Conservation (phyloP, 1,140 invertebrate species). For the Muscidifurax raptorellus region DNA sequence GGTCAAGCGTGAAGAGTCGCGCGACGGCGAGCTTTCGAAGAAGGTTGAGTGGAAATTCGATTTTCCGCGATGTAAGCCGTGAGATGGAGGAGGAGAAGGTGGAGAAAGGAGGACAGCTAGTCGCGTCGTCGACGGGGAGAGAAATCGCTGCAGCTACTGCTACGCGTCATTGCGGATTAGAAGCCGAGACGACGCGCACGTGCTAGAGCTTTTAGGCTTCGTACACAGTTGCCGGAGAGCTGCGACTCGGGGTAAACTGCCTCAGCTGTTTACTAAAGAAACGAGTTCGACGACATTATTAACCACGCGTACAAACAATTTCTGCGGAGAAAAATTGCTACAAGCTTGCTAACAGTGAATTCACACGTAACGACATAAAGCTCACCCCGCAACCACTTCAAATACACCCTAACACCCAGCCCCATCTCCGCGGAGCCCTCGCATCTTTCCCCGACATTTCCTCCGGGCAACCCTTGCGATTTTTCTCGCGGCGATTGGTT, state of each 20-base stretch:
- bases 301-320: no score
- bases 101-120: not conserved
- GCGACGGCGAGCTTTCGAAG: not conserved
- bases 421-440: no score
- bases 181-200: not conserved
- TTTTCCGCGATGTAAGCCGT: conserved; percentile 26
- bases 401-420: no score
- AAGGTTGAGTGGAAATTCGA: conserved; percentile 46
- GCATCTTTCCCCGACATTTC: not conserved
- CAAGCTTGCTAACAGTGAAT: no score
- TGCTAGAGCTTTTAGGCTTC: not conserved
- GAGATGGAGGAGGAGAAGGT: not conserved
- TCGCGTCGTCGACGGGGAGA: conserved; percentile 1
- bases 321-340: no score
- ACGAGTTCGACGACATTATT: no score
- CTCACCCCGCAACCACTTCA: no score
- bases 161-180: conserved; percentile 21
- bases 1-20: conserved; percentile 29
- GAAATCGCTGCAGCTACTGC: conserved; percentile 24
- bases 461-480: not conserved
- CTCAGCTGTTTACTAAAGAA: no score
- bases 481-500: not conserved
- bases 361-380: no score
- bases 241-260: not conserved
- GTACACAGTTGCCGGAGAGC: not conserved